These are phyloP conservation scores for Eleutherodactylus coqui DNA, from an alignment of 2,797 vertebrate species.

Conservation along the genomic window DNA sequence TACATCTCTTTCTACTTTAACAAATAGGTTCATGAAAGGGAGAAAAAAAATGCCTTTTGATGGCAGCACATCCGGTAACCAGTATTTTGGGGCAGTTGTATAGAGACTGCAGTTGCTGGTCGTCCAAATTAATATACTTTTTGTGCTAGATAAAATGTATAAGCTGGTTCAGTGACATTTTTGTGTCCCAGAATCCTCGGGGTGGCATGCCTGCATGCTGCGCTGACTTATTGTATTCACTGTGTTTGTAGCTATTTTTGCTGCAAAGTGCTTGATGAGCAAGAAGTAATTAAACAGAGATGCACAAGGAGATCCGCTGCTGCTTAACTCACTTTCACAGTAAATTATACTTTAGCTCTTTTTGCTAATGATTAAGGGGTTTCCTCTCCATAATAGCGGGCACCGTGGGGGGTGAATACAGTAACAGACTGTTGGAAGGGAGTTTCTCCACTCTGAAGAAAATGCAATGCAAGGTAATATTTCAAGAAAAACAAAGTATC, in stretches of 20 bases:
- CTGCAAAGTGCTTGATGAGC: constrained; percentile 43
- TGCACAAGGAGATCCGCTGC: constrained; percentile 51
- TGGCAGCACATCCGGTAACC: not conserved
- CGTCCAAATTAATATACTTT: not conserved
- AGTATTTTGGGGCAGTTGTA: not conserved
- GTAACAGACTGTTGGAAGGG: constrained; percentile 14
- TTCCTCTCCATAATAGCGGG: constrained; percentile 43
- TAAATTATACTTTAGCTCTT: constrained; percentile 48
- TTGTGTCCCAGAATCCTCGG: not conserved
- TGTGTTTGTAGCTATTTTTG: constrained; percentile 16
- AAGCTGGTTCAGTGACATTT: not conserved
- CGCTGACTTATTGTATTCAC: not conserved
- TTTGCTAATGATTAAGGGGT: constrained; percentile 50
- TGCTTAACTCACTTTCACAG: constrained; percentile 31
- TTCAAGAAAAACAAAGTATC: not conserved
- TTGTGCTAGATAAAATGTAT: not conserved
- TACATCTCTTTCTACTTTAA: not conserved
- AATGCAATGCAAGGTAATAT: constrained; percentile 1
- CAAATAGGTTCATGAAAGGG: not conserved
- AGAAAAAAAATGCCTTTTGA: not conserved
- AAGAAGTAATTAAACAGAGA: constrained; percentile 57
- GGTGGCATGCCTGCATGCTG: not conserved
- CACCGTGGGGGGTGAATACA: constrained; percentile 37
- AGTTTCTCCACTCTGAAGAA: not conserved
- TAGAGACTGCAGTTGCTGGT: not conserved